Base-by-base conservation (phyloP, 2,888 invertebrate species). In the Chorisops tibialis region DNA sequence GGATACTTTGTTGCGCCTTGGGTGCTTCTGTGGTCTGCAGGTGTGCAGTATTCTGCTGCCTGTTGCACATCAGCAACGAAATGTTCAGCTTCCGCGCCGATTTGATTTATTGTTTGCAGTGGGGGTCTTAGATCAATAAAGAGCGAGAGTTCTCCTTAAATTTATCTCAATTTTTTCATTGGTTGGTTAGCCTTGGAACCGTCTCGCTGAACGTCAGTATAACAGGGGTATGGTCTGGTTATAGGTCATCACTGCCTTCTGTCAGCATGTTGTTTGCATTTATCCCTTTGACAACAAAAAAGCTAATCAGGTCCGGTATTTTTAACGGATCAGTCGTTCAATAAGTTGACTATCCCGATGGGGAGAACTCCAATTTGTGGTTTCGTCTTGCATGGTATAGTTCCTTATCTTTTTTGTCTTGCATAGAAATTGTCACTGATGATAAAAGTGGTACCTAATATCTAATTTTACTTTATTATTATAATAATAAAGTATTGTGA, bases 371-470 rank as follows among this genome's bases (percentile, higher is more conserved):
- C 18, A 16, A 48, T 21, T 21, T 21, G 21, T 47, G 2, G 47
- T 47, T 47, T 47, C 16, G 12, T 3, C 19, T 18, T 11, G 14
- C 47, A 12, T 47, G 16, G 21, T 47, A 63, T 45, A 18, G 59
- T 63, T 4, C 43, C n/a, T 11, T 45, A 54, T 49, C 39, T 52
- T 38, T 56, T 45, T 12, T 5, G 14, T 21, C 16, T 47, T 16
- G 47, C 47, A 47, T 47, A 69, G 35, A 61, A 68, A 11, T 68
- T 63, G 2, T 62, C 68, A 2, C 63, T 66, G 16, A 63, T 64
- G 2, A 68, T 51, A 16, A 66, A 68, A 19, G 63, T 59, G 4
- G 59, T 37, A 7, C 66, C 67, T 35, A 70, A 47, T 6, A 47
- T 51, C 35, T 66, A 65, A 43, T 7, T 24, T 54, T 2, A 37